A percentile compares a stretch with the other conserved stretches of the same genome.
phyloP scores from a whole-genome alignment of 1,140 invertebrate species.

The Harpegnathos saltator region DNA sequence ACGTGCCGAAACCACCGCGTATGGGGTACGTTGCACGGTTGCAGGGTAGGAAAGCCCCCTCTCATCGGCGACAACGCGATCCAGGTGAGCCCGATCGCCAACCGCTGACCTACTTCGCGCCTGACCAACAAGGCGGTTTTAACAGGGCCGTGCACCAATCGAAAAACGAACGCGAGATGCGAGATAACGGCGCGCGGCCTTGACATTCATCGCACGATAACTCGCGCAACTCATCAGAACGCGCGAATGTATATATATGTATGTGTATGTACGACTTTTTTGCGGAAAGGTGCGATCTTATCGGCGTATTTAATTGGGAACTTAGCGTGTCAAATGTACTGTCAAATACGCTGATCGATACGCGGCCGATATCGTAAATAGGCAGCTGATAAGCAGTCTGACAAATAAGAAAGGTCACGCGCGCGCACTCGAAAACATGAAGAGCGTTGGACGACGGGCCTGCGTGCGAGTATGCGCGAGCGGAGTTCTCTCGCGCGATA shows the following conservation, averaged over 20 bases:
- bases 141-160: slow-evolving; percentile 6
- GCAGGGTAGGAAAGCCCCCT: neutral
- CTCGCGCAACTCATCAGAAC: slow-evolving; percentile 45
- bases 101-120: slow-evolving; percentile 52
- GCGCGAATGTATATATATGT: slow-evolving; percentile 34
- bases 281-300: slow-evolving; percentile 44
- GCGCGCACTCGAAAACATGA: neutral
- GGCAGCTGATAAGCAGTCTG: slow-evolving; percentile 15
- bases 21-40: slow-evolving; percentile 4
- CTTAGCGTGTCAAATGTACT: slow-evolving; percentile 44
- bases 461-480: neutral
- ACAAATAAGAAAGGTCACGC: neutral
- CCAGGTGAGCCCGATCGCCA: slow-evolving; percentile 29
- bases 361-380: neutral
- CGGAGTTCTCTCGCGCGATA: neutral
- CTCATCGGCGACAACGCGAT: slow-evolving; percentile 26
- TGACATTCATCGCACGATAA: slow-evolving; percentile 72
- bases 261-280: slow-evolving; percentile 22
- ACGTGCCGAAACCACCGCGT: neutral
- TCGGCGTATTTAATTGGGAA: slow-evolving; percentile 44
- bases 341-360: slow-evolving; percentile 29
- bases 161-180: slow-evolving; percentile 7
- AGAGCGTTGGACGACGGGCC: too few relatives aligned
- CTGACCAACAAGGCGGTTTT: slow-evolving; percentile 26
- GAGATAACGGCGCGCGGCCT: slow-evolving; percentile 64